Evolutionary conservation across 2,888 invertebrate species (phyloP).

Genomic region (Mesochorus sp.): DNA sequence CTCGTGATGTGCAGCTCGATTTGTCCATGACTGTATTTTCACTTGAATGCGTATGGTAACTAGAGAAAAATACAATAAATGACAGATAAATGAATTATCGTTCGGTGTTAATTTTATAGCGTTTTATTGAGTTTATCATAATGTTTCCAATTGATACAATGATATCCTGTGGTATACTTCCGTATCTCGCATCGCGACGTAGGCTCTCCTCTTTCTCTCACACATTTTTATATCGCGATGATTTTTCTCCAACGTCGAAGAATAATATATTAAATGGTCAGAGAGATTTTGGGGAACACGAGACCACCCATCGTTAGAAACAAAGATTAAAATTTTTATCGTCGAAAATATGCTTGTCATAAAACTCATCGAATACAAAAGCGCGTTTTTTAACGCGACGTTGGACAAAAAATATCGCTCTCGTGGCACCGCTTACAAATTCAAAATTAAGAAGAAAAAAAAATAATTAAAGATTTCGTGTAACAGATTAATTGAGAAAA

Average conservation of each 20-base stretch:
- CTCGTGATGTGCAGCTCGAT: no score
- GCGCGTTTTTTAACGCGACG: slow-evolving; percentile 36
- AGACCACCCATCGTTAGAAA: slow-evolving; percentile 1
- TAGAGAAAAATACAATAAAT: no score
- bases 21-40: no score
- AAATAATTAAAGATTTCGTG: not conserved
- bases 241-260: slow-evolving; percentile 52
- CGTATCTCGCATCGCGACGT: slow-evolving; percentile 70
- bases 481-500: slow-evolving; percentile 23
- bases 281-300: no score
- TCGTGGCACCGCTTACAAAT: slow-evolving; percentile 56
- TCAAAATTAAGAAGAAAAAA: slow-evolving; percentile 36
- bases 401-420: slow-evolving; percentile 49
- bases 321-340: not conserved
- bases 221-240: slow-evolving; percentile 64
- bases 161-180: slow-evolving; percentile 80
- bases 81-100: no score
- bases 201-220: slow-evolving; percentile 31
- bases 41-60: no score
- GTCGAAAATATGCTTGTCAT: slow-evolving; percentile 1
- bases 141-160: slow-evolving; percentile 81
- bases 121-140: slow-evolving; percentile 82
- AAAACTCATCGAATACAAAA: slow-evolving; percentile 22
- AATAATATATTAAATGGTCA: no score
- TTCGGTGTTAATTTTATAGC: slow-evolving; percentile 73